Percentiles rank a stretch among this genome's conserved stretches.
These are phyloP conservation scores for Anastrepha ludens DNA, from an alignment of 1,140 invertebrate species.

Conservation along the genomic window DNA sequence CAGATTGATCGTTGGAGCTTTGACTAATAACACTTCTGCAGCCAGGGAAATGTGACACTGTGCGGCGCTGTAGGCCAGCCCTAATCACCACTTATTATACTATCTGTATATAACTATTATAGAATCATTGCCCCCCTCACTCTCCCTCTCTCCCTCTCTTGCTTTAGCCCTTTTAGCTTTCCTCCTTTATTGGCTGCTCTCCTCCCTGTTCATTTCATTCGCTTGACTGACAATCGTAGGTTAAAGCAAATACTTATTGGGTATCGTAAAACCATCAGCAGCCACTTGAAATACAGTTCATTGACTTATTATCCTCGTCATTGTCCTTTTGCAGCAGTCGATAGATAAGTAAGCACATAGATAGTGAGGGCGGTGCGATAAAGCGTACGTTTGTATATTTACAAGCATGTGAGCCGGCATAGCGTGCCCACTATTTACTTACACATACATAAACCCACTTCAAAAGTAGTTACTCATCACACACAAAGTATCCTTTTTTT, in stretches of 20 bases:
- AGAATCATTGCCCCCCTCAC: not conserved
- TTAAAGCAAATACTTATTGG: conserved; percentile 12
- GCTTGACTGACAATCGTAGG: not conserved
- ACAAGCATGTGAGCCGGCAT: not conserved
- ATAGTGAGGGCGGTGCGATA: not conserved
- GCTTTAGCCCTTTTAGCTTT: not conserved
- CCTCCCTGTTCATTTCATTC: not conserved
- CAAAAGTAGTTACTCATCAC: too few relatives aligned
- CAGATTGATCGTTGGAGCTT: too few relatives aligned
- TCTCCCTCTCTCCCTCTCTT: not conserved
- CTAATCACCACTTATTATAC: conserved; percentile 32
- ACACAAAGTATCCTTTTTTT: too few relatives aligned
- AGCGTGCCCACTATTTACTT: not conserved
- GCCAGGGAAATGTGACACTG: too few relatives aligned
- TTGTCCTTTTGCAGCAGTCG: conserved; percentile 18
- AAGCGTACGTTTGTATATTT: not conserved
- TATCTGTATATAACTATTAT: conserved; percentile 34
- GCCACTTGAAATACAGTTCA: conserved; percentile 43
- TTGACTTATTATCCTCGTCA: conserved; percentile 17
- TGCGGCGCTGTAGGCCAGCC: not conserved
- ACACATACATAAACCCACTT: not conserved
- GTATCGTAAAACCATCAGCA: conserved; percentile 33
- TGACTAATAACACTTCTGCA: too few relatives aligned
- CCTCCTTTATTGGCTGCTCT: not conserved
- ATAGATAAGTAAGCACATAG: not conserved